A percentile compares a stretch with the other conserved stretches of the same genome.
Evolutionary conservation across 2,888 invertebrate genomes (phyloP).

Genomic region (Deroplatys truncata): DNA sequence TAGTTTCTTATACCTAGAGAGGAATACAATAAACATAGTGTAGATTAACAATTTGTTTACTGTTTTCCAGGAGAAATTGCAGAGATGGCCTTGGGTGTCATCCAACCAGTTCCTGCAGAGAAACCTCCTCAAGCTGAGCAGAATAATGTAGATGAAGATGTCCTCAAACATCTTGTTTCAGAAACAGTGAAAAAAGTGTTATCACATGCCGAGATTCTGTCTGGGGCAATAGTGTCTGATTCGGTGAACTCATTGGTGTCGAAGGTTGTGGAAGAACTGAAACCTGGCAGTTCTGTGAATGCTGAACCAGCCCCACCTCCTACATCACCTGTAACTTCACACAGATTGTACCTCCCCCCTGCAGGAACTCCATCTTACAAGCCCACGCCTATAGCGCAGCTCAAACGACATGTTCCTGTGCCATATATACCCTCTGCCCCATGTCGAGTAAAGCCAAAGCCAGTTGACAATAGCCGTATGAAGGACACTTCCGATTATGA

Average conservation of each 20-base stretch:
- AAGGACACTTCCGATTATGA: background rate
- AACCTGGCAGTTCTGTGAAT: constrained; percentile 39
- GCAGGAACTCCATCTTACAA: constrained; percentile 49
- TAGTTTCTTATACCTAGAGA: too few relatives aligned
- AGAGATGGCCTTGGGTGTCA: background rate
- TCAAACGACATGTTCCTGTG: constrained; percentile 46
- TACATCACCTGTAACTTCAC: background rate
- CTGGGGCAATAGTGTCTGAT: background rate
- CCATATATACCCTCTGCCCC: constrained; percentile 27
- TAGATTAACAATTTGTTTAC: too few relatives aligned
- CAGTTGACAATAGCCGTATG: background rate
- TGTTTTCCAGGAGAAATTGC: background rate
- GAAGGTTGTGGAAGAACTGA: constrained; percentile 49
- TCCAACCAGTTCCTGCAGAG: background rate
- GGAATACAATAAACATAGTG: too few relatives aligned
- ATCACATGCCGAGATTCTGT: constrained; percentile 31
- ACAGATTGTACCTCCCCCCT: background rate
- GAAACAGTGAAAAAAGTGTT: constrained; percentile 60
- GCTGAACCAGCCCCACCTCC: background rate
- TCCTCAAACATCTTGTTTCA: constrained; percentile 56
- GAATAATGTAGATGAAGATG: constrained; percentile 43
- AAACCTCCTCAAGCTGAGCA: background rate
- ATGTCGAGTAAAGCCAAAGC: background rate
- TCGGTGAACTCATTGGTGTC: constrained; percentile 48
- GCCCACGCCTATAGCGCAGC: constrained; percentile 62